Base-by-base conservation (phyloP, 2,888 invertebrate genomes). In the Aromia moschata region DNA sequence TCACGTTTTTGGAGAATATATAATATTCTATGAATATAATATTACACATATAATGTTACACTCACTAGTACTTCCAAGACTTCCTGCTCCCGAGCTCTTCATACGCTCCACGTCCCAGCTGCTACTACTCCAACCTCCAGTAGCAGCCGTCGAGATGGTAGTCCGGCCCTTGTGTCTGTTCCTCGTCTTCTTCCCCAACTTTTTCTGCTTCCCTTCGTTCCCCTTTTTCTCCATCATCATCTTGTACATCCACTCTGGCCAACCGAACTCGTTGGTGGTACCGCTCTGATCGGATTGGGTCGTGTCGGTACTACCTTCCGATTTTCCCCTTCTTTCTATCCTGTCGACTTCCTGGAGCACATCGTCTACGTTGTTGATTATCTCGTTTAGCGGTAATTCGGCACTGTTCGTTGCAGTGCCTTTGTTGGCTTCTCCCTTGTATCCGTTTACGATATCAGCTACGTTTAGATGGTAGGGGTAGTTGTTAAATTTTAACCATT, bases 41-140 rank as follows among this genome's bases (percentile, higher is more conserved):
- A n/a, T n/a, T n/a, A n/a, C n/a, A n/a, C n/a, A n/a, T n/a, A n/a
- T n/a, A n/a, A n/a, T n/a, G 5, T 9, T 25, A 25, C 25, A 9
- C 25, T 25, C 4, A 25, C 4, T 25, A 5, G 4, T 25, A 9
- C 5, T 25, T 25, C 25, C 2, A 5, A 25, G 25, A 25, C 9
- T 25, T 9, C 9, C 25, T 9, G 43, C 9, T 0, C n/a, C n/a
- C n/a, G n/a, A n/a, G n/a, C 15, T 17, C 4, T 17, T 31, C 4
- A 17, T 37, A 43, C 44, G 53, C 11, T 53, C 53, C 3, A 53
- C 20, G 30, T 53, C 36, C 53, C 53, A 53, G 12, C 44, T 53
- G 14, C 37, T 44, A 12, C 20, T 37, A 9, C 18, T 7, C 53
- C 53, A 53, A 17, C 9, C 2, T 3, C 10, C n/a, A 5, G 33